A percentile compares a stretch with the other conserved stretches of the same genome.
phyloP scores from a whole-genome alignment of 2,113 vertebrate species.

The Amphiprion ocellaris region DNA sequence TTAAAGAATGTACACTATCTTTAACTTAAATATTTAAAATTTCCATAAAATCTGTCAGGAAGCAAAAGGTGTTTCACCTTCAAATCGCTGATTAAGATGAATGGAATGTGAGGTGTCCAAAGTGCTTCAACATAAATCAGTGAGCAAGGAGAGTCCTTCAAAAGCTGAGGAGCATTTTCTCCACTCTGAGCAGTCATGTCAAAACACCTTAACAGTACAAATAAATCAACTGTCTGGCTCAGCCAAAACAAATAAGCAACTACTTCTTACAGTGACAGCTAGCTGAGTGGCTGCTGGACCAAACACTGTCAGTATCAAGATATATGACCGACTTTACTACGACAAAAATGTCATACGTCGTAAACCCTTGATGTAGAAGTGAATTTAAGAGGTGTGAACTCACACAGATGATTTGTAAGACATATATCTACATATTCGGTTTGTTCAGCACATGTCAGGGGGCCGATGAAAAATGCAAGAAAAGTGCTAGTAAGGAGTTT shows the following conservation, averaged over 20 bases:
- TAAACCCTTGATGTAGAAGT: slow-evolving; percentile 8
- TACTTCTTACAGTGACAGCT: slow-evolving; percentile 15
- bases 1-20: no score
- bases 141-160: slow-evolving; percentile 9
- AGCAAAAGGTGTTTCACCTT: background rate
- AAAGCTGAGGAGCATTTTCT: slow-evolving; percentile 1
- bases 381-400: slow-evolving; percentile 20
- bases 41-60: background rate
- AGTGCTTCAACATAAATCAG: slow-evolving; percentile 16
- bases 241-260: slow-evolving; percentile 40
- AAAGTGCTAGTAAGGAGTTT: slow-evolving; percentile 25
- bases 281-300: slow-evolving; percentile 1
- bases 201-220: slow-evolving; percentile 11
- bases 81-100: background rate
- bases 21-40: background rate
- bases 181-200: slow-evolving; percentile 13
- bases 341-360: background rate
- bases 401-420: slow-evolving; percentile 16
- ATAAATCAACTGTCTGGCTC: slow-evolving; percentile 21
- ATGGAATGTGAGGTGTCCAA: background rate
- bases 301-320: slow-evolving; percentile 22
- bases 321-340: slow-evolving; percentile 7
- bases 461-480: slow-evolving; percentile 13
- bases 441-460: slow-evolving; percentile 13
- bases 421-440: slow-evolving; percentile 17